Percentiles rank a stretch among this genome's conserved stretches.
These are phyloP conservation scores for Microcaecilia unicolor DNA, from an alignment of 2,797 vertebrate species.

Conservation along the genomic window DNA sequence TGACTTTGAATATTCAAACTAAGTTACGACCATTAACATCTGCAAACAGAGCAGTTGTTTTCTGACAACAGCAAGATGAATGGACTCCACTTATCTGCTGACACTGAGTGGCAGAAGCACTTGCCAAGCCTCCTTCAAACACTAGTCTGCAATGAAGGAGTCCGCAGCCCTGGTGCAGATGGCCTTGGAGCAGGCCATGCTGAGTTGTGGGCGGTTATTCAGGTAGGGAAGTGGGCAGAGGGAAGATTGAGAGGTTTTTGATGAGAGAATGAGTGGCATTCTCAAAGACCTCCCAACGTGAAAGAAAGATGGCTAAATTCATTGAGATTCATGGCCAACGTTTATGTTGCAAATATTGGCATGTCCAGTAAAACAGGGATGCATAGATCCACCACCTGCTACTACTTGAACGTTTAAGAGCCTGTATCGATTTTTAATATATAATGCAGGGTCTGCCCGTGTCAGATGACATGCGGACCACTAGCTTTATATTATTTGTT, in stretches of 20 bases:
- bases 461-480: too few species aligned
- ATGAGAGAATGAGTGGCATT: constrained; percentile 38
- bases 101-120: constrained; percentile 4
- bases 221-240: neutral
- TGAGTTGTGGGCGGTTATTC: neutral
- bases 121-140: neutral
- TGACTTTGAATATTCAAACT: constrained; percentile 48
- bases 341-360: neutral
- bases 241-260: constrained; percentile 30
- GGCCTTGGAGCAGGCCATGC: neutral
- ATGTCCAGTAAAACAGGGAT: neutral
- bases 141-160: neutral
- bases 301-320: constrained; percentile 19
- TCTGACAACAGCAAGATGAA: constrained; percentile 44
- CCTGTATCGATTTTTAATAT: too few species aligned
- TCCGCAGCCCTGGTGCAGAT: neutral
- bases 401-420: neutral
- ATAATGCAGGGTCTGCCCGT: too few species aligned
- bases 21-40: constrained; percentile 46
- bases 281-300: constrained; percentile 28
- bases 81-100: constrained; percentile 14
- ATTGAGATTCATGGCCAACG: neutral
- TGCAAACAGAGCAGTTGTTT: constrained; percentile 47
- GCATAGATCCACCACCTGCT: neutral
- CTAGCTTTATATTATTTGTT: too few species aligned